Evolutionary conservation across 2,888 invertebrate species (phyloP).

Genomic region (Sceliomorpha sp.): DNA sequence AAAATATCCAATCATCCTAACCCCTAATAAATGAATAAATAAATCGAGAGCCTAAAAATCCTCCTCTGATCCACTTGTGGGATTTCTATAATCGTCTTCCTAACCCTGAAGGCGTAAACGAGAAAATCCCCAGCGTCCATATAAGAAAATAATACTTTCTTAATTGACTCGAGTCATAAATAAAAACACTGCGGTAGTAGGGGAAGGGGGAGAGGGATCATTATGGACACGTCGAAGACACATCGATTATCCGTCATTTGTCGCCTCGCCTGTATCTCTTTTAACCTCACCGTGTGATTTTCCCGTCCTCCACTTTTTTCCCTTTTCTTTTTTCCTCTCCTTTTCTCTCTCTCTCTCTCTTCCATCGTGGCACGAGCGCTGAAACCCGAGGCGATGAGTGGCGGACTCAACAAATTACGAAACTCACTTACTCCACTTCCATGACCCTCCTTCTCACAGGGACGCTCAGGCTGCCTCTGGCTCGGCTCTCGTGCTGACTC

Average conservation of each 20-base stretch:
- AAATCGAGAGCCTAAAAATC: too few relatives aligned
- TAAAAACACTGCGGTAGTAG: too few relatives aligned
- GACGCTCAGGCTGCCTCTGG: slow-evolving; percentile 49
- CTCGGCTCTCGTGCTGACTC: slow-evolving; percentile 37
- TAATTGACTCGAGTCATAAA: too few relatives aligned
- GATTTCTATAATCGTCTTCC: too few relatives aligned
- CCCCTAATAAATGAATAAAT: slow-evolving; percentile 42
- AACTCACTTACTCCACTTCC: slow-evolving; percentile 60
- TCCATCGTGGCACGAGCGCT: slow-evolving; percentile 41
- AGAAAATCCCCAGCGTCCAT: too few relatives aligned
- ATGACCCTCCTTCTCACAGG: slow-evolving; percentile 54
- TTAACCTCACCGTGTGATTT: slow-evolving; percentile 19
- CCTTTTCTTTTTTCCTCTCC: slow-evolving; percentile 7
- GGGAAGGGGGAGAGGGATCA: too few relatives aligned
- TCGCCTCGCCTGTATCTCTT: slow-evolving; percentile 16
- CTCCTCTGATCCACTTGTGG: too few relatives aligned
- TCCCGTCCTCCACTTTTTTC: slow-evolving; percentile 24
- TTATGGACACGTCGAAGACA: too few relatives aligned
- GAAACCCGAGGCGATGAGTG: slow-evolving; percentile 59
- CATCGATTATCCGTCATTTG: slow-evolving; percentile 35
- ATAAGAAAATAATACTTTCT: too few relatives aligned
- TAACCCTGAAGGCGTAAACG: too few relatives aligned
- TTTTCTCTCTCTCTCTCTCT: slow-evolving; percentile 20
- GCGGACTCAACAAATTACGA: slow-evolving; percentile 62
- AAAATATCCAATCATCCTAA: too few relatives aligned